Conservation (phyloP, 2,888 invertebrate genomes). For the Sarcophaga variegata region DNA sequence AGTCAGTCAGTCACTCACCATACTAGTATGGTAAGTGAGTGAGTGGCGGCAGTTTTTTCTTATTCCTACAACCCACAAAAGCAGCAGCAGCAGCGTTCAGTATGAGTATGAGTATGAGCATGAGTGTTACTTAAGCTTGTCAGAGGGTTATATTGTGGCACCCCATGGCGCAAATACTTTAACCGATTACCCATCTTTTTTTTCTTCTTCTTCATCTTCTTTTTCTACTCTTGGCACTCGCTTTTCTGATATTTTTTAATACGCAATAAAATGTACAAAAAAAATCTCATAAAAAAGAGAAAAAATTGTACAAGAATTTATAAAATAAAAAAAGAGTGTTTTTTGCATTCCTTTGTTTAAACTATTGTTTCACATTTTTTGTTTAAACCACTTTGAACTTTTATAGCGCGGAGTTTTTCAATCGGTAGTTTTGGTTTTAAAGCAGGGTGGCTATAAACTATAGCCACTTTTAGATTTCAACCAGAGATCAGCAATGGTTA, state of each 20-base stretch:
- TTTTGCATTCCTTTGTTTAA: conserved; percentile 68
- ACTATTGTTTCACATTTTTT: conserved; percentile 58
- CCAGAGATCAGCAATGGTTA: too few relatives aligned
- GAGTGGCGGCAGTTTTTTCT: conserved; percentile 67
- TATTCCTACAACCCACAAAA: conserved; percentile 43
- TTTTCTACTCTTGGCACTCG: conserved; percentile 60
- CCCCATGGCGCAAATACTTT: conserved; percentile 74
- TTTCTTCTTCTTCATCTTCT: too few relatives aligned
- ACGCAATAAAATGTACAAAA: conserved; percentile 64
- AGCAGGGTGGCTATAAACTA: too few relatives aligned
- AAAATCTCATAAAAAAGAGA: conserved; percentile 34
- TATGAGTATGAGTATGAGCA: conserved; percentile 19
- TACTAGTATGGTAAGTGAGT: conserved; percentile 47
- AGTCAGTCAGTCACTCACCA: conserved; percentile 47
- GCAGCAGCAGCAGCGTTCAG: background rate
- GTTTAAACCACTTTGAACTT: conserved; percentile 2
- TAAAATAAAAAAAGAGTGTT: conserved; percentile 57
- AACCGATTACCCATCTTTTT: conserved; percentile 72
- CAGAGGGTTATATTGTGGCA: conserved; percentile 70
- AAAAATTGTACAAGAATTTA: conserved; percentile 51
- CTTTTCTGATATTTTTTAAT: conserved; percentile 65
- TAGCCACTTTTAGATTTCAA: too few relatives aligned
- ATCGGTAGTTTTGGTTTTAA: too few relatives aligned
- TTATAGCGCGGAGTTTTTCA: background rate
- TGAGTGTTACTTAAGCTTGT: conserved; percentile 66